Evolutionary conservation across 2,113 vertebrate species (phyloP).

Genomic region (Sceloporus undulatus): DNA sequence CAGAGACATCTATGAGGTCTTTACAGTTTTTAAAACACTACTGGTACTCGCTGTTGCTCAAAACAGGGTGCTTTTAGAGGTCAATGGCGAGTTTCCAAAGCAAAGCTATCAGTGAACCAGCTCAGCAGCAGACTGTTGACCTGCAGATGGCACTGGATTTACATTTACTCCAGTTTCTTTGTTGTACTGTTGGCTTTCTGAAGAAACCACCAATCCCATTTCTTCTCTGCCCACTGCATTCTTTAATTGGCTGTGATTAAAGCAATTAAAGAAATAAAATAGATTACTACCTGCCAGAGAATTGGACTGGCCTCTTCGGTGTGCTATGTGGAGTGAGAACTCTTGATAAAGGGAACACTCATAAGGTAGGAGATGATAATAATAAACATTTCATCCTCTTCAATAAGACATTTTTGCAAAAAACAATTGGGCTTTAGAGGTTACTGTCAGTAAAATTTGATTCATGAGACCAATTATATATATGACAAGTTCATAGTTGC

Average conservation of each 20-base stretch:
- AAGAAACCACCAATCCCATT: constrained; percentile 59
- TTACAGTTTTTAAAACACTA: background rate
- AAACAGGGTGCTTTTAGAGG: constrained; percentile 1
- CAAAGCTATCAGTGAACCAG: background rate
- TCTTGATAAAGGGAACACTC: constrained; percentile 71
- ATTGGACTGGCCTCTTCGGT: constrained; percentile 71
- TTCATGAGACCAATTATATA: constrained; percentile 50
- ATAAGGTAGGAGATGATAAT: constrained; percentile 82
- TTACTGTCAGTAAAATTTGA: constrained; percentile 12
- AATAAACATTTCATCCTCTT: constrained; percentile 55
- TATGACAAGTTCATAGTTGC: background rate
- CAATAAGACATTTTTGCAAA: constrained; percentile 39
- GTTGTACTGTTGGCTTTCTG: constrained; percentile 66
- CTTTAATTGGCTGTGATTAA: constrained; percentile 82
- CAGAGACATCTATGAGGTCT: background rate
- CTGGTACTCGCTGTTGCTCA: too few relatives aligned
- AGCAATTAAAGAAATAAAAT: constrained; percentile 73
- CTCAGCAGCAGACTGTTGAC: constrained; percentile 17
- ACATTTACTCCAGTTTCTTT: constrained; percentile 81
- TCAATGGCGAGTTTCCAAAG: background rate
- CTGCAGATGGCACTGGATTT: constrained; percentile 61
- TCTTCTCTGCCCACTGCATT: background rate
- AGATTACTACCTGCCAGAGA: constrained; percentile 69
- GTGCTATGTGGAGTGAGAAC: constrained; percentile 67
- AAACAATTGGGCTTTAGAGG: background rate